Evolutionary conservation across 2,113 vertebrate species (phyloP), one percentile per base, ranked within the genome.

Genomic region (Pollachius pollachius): DNA sequence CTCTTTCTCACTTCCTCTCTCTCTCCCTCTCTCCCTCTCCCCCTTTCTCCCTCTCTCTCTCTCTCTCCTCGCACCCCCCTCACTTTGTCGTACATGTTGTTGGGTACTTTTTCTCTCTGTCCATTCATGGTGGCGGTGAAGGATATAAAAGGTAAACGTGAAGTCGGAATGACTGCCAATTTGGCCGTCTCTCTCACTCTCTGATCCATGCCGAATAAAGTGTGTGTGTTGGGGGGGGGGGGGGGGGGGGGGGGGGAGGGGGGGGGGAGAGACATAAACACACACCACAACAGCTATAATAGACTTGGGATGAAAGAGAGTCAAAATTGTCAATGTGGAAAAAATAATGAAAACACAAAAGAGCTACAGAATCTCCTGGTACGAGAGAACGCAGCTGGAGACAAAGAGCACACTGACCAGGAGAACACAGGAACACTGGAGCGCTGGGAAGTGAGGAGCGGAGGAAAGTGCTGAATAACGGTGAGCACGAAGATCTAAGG

Each of bases 91-190:
- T 27, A 27, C 27, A 27, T 27, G 27, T 52, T 52, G 15, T 56
- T 56, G 13, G 17, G 54, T 16, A n/a, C 58, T 60, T 21, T 21
- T 21, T 19, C 17, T 56, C 15, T 56, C 60, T 58, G 76, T 85
- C 84, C 76, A 54, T 68, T 30, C 27, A 65, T 76, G 76, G 67
- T 71, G 69, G 71, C 0, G 25, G 81, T 71, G 69, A 69, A 82
- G 79, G 77, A 83, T 86, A 74, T 86, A 85, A 87, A 84, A 87
- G 81, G 85, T 80, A 86, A 88, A 85, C 72, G 65, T 71, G 85
- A 68, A 68, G 75, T 73, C 41, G 78, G 83, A 87, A 84, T 87
- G 85, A 82, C 77, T 85, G 83, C 83, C 82, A 87, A 76, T 86
- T 85, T 88, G 79, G 87, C 80, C 81, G 72, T 67, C 67, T 83